phyloP scores from a whole-genome alignment of 2,113 vertebrate species.

The Hyaena hyaena region DNA sequence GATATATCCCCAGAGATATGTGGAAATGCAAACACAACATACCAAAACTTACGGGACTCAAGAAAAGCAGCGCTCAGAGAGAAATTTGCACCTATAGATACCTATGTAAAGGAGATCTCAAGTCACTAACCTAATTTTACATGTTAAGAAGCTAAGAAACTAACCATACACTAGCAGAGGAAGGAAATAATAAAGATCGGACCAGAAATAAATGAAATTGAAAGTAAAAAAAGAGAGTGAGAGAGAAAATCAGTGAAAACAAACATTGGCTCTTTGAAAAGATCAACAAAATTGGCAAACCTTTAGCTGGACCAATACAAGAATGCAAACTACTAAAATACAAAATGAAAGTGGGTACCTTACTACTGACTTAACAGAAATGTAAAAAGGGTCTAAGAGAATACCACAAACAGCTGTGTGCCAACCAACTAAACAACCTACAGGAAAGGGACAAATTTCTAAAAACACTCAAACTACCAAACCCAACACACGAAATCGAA shows the following conservation, averaged over 20 bases:
- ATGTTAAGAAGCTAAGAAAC: not conserved
- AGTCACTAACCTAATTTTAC: not conserved
- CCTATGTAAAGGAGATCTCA: not conserved
- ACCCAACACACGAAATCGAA: not conserved
- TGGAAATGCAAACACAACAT: not conserved
- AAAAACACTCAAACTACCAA: not conserved
- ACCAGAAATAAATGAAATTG: not conserved
- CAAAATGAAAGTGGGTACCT: not conserved
- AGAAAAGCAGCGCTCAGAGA: not conserved
- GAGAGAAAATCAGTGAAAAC: not conserved
- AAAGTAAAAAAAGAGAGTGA: not conserved
- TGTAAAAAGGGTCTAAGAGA: not conserved
- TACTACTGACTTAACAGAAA: not conserved
- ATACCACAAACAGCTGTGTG: not conserved
- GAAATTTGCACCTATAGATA: not conserved
- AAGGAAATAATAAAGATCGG: not conserved
- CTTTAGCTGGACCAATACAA: not conserved
- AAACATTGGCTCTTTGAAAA: not conserved
- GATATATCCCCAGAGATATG: not conserved
- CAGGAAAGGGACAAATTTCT: not conserved
- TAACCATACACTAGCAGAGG: not conserved
- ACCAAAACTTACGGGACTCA: not conserved
- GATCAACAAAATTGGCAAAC: not conserved
- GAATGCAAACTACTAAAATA: not conserved
- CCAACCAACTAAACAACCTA: not conserved